A percentile compares a stretch with the other conserved stretches of the same genome.
Evolutionary conservation across 2,797 vertebrate genomes (phyloP).

Genomic region (Aldrovandia affinis): DNA sequence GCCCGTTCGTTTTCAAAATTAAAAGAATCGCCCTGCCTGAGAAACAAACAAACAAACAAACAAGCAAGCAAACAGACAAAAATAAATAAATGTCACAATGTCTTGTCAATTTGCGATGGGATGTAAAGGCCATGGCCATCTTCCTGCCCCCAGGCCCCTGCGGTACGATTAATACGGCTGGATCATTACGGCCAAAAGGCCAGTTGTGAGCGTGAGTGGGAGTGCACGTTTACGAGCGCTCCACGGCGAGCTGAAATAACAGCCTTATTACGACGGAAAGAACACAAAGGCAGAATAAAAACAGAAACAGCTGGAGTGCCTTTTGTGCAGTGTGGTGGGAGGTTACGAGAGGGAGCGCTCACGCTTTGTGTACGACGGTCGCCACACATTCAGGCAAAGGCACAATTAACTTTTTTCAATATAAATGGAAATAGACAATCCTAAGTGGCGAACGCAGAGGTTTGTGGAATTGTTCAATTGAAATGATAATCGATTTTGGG

Average conservation of each 20-base stretch:
- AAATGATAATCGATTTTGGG: slow-evolving; percentile 27
- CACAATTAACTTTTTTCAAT: slow-evolving; percentile 40
- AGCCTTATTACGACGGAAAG: slow-evolving; percentile 24
- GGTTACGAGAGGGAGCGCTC: slow-evolving; percentile 21
- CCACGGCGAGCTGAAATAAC: slow-evolving; percentile 27
- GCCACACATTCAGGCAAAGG: slow-evolving; percentile 24
- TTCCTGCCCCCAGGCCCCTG: neutral
- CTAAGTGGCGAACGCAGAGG: slow-evolving; percentile 25
- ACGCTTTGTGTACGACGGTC: slow-evolving; percentile 26
- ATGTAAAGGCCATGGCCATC: neutral
- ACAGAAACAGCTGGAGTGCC: slow-evolving; percentile 26
- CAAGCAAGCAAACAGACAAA: no score
- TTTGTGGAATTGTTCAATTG: slow-evolving; percentile 33
- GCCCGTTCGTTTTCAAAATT: neutral
- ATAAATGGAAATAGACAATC: slow-evolving; percentile 36
- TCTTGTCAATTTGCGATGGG: neutral
- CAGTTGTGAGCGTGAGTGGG: neutral
- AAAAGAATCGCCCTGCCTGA: neutral
- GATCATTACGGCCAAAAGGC: neutral
- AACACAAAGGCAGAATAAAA: slow-evolving; percentile 24
- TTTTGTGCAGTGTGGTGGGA: slow-evolving; percentile 21
- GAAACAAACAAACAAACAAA: neutral
- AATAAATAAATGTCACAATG: neutral
- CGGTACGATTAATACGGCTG: neutral
- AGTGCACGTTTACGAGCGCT: slow-evolving; percentile 17